Percentiles rank a stretch among this genome's conserved stretches.
Conservation (phyloP, 2,797 vertebrate species). For the Leucoraja ocellata region DNA sequence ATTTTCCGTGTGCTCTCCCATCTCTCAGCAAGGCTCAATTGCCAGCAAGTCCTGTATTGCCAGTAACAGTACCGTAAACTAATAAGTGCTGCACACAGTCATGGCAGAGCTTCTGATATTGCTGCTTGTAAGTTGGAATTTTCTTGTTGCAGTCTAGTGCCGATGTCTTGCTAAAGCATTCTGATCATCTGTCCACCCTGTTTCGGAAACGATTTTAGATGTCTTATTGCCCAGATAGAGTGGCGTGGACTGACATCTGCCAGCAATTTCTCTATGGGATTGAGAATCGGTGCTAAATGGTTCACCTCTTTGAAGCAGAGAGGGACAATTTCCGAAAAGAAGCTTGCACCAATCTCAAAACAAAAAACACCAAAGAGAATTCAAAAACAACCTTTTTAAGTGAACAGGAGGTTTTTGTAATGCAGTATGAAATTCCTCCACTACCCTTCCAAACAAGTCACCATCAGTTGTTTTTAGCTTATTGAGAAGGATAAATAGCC, state of each 20-base stretch:
- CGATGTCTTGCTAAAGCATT: background rate
- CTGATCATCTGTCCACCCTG: background rate
- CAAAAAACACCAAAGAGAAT: background rate
- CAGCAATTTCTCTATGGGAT: background rate
- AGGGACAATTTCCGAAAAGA: background rate
- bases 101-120: slow-evolving; percentile 32
- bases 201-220: background rate
- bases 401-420: slow-evolving; percentile 14
- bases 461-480: slow-evolving; percentile 36
- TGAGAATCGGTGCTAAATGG: background rate
- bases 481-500: slow-evolving; percentile 42
- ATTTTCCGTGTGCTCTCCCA: slow-evolving; percentile 45
- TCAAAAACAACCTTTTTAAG: background rate
- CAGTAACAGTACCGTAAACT: background rate
- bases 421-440: slow-evolving; percentile 3
- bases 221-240: too few species aligned
- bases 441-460: background rate
- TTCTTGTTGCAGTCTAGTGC: background rate
- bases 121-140: slow-evolving; percentile 21
- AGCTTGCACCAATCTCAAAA: background rate
- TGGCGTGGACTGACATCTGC: background rate
- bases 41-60: background rate
- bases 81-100: background rate
- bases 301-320: too few species aligned
- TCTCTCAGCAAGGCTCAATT: background rate